phyloP scores from a whole-genome alignment of 2,797 vertebrate genomes.

The Brachyalestes nurse region DNA sequence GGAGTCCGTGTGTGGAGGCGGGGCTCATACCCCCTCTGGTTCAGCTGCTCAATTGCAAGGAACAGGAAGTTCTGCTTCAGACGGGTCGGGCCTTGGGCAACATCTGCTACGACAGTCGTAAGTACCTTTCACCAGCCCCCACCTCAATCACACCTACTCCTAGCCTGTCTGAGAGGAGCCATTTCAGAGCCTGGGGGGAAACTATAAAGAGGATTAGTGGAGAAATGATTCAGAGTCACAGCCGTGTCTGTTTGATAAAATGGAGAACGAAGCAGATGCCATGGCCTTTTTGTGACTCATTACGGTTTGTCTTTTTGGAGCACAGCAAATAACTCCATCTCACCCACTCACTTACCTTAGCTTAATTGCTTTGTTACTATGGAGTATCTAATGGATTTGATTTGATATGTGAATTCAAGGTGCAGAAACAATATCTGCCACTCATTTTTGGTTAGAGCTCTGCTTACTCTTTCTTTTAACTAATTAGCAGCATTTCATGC shows the following conservation, averaged over 20 bases:
- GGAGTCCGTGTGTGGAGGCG: slow-evolving; percentile 92
- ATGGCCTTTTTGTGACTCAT: slow-evolving; percentile 26
- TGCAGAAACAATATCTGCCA: slow-evolving; percentile 21
- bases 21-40: slow-evolving; percentile 93
- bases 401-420: slow-evolving; percentile 25
- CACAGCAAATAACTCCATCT: slow-evolving; percentile 18
- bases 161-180: not conserved
- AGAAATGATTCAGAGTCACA: slow-evolving; percentile 5
- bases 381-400: slow-evolving; percentile 32
- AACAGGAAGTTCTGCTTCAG: slow-evolving; percentile 96
- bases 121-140: slow-evolving; percentile 73
- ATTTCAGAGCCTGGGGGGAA: slow-evolving; percentile 18
- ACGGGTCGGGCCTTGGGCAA: slow-evolving; percentile 97
- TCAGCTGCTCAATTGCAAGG: slow-evolving; percentile 90
- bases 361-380: slow-evolving; percentile 41
- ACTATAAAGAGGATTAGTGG: slow-evolving; percentile 24
- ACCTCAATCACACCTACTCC: slow-evolving; percentile 1
- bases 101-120: slow-evolving; percentile 99
- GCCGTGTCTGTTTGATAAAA: slow-evolving; percentile 15
- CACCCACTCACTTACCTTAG: slow-evolving; percentile 28
- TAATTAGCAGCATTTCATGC: not conserved
- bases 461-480: slow-evolving; percentile 2
- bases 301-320: slow-evolving; percentile 13
- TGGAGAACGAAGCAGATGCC: not conserved
- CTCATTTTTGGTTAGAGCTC: slow-evolving; percentile 12